Evolutionary conservation across 2,113 vertebrate genomes (phyloP), one percentile per base, ranked within the genome.

Genomic region (Colossoma macropomum): DNA sequence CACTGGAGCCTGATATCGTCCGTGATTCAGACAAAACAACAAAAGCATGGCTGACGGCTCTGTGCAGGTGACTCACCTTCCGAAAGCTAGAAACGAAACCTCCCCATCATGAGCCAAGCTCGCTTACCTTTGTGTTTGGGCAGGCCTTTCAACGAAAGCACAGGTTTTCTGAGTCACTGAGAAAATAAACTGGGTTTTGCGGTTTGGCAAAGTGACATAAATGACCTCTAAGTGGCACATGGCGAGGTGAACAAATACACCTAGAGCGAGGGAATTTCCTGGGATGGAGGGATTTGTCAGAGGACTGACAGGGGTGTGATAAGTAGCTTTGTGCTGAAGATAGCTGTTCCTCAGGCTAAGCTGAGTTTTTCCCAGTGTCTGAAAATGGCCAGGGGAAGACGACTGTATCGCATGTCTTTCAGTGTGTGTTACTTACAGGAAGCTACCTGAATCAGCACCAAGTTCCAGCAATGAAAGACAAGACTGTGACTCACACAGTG

Each of bases 241-340:
- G 56, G 27, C 2, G 6, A 52, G 32, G 19, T 75, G 63, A 73
- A 50, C 21, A 59, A 68, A 66, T 30, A 77, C 27, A 45, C 65
- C 0, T 68, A 25, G 27, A 19, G 34, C 34, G 17, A 41, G 72
- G 87, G 87, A 48, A 81, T 82, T 80, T 76, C 81, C 81, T 71
- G 60, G 85, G 84, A 77, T 5, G 16, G 72, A 25, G 59, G 74
- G 25, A 21, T 86, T 87, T 90, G 89, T 91, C 90, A 77, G 68
- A 17, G 69, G 78, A 77, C 80, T 89, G 87, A 87, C 90, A 90
- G 81, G 81, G 8, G 0, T 69, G 82, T 78, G 87, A 90, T 70
- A 59, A 68, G 77, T 80, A 75, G 81, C 87, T 73, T 38, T 87
- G 75, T 79, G 79, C 78, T 77, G 82, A 77, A 75, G 87, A 65